Evolutionary conservation across 1,140 invertebrate species (phyloP).

Genomic region (Drosophila melanica): DNA sequence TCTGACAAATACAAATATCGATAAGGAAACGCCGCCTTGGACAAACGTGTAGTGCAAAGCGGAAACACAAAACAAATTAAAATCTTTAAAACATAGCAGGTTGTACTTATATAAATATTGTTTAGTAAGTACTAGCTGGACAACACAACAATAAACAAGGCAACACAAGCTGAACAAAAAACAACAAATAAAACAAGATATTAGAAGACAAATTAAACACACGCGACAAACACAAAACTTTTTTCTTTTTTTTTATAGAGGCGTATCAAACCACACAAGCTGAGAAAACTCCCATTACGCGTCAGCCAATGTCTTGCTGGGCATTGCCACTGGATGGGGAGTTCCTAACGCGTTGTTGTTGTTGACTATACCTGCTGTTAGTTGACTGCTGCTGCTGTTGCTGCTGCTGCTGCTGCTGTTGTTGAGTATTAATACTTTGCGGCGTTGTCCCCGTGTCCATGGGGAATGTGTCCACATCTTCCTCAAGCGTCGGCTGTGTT

Average conservation of each 20-base stretch:
- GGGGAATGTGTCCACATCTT: constrained; percentile 78
- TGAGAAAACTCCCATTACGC: constrained; percentile 90
- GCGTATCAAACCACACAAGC: constrained; percentile 89
- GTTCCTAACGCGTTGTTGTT: constrained; percentile 85
- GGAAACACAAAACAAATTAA: constrained; percentile 10
- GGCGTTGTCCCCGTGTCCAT: constrained; percentile 63
- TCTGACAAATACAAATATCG: constrained; percentile 15
- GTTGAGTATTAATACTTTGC: constrained; percentile 71
- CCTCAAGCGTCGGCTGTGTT: constrained; percentile 48
- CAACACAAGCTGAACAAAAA: constrained; percentile 36
- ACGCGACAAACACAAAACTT: constrained; percentile 20
- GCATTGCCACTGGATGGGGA: constrained; percentile 85
- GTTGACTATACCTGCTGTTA: constrained; percentile 92
- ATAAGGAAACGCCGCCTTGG: constrained; percentile 3
- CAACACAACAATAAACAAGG: constrained; percentile 53
- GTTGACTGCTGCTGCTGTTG: constrained; percentile 81
- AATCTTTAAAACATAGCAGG: neutral
- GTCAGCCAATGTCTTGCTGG: constrained; percentile 89
- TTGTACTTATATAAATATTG: constrained; percentile 49
- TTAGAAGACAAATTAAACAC: neutral
- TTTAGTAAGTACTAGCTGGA: constrained; percentile 43
- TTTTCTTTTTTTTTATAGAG: neutral
- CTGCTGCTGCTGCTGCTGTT: constrained; percentile 46
- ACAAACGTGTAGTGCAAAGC: constrained; percentile 23
- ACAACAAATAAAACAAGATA: constrained; percentile 19